Conservation (phyloP, 2,797 vertebrate genomes). For the Erpetoichthys calabaricus region DNA sequence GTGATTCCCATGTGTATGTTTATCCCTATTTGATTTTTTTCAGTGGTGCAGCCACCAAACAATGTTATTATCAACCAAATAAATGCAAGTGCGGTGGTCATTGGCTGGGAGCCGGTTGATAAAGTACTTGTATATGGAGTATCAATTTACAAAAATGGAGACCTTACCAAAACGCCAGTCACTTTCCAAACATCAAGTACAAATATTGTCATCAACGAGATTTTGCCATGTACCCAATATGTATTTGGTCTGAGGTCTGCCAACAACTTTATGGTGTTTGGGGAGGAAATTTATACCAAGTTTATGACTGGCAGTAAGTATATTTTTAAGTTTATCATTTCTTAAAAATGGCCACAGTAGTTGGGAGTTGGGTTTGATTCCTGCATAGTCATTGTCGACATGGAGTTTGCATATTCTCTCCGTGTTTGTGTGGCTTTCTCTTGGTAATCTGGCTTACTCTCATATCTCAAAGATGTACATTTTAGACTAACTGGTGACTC, state of each 20-base stretch:
- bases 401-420: too few relatives aligned
- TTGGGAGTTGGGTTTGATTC: too few relatives aligned
- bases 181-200: conserved; percentile 21
- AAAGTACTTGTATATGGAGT: conserved; percentile 42
- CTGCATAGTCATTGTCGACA: too few relatives aligned
- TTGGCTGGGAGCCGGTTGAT: conserved; percentile 40
- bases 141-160: conserved; percentile 18
- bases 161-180: not conserved
- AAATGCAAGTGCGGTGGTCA: conserved; percentile 4
- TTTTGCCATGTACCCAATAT: conserved; percentile 46
- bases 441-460: too few relatives aligned
- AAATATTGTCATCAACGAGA: conserved; percentile 24
- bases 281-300: conserved; percentile 34
- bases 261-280: conserved; percentile 39
- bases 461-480: too few relatives aligned
- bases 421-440: too few relatives aligned
- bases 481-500: too few relatives aligned
- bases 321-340: not conserved
- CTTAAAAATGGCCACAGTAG: not conserved
- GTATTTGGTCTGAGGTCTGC: conserved; percentile 46
- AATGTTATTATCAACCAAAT: conserved; percentile 18
- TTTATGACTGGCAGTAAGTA: conserved; percentile 55
- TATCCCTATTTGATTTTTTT: not conserved
- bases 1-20: too few relatives aligned
- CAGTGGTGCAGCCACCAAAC: conserved; percentile 44